These are phyloP conservation scores for Ornithoptera priamus DNA, from an alignment of 2,888 invertebrate genomes.

Conservation along the genomic window DNA sequence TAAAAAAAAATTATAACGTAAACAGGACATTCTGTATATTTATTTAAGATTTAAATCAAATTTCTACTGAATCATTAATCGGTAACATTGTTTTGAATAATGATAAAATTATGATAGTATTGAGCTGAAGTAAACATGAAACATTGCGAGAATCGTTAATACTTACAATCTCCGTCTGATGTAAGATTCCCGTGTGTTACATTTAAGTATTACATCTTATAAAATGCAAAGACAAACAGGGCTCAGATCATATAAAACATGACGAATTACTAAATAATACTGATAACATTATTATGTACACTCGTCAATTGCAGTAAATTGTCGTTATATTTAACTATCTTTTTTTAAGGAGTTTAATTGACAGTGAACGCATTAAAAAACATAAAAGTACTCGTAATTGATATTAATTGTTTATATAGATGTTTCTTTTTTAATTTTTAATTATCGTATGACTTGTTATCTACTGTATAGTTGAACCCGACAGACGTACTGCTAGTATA, in stretches of 20 bases:
- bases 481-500: too few species aligned
- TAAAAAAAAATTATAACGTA: not conserved
- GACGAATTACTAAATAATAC: too few species aligned
- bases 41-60: not conserved
- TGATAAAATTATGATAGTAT: not conserved
- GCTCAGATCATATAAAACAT: not conserved
- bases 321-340: not conserved
- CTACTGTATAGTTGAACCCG: too few species aligned
- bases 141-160: not conserved
- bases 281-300: not conserved
- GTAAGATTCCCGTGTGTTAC: not conserved
- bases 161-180: constrained; percentile 8
- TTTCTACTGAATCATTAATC: not conserved
- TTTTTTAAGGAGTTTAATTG: not conserved
- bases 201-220: not conserved
- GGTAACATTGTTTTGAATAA: not conserved
- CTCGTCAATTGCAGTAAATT: not conserved
- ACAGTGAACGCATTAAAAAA: not conserved
- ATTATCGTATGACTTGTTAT: too few species aligned
- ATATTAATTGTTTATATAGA: constrained; percentile 81
- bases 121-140: not conserved
- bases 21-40: not conserved
- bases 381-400: too few species aligned
- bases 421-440: too few species aligned
- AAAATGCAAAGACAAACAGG: not conserved